Evolutionary conservation across 2,888 invertebrate species (phyloP).

Genomic region (Alitta virens): DNA sequence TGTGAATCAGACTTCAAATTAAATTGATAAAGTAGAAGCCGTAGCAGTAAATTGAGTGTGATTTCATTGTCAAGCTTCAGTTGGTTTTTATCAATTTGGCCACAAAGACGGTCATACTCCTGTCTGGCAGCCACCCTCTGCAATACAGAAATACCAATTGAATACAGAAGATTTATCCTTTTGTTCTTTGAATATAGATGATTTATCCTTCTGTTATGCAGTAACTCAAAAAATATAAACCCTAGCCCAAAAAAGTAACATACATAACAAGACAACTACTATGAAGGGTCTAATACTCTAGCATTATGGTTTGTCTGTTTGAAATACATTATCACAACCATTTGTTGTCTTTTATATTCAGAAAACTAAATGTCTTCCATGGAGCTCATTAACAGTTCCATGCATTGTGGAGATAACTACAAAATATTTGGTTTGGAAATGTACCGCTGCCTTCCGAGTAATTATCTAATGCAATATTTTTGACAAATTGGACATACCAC

Average conservation of each 20-base stretch:
- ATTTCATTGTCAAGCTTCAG: neutral
- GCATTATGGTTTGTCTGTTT: too few species aligned
- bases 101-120: constrained; percentile 65
- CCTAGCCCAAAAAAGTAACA: neutral
- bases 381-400: neutral
- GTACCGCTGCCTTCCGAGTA: too few species aligned
- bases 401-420: too few species aligned
- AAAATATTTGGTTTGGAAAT: too few species aligned
- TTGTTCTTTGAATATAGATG: too few species aligned
- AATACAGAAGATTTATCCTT: neutral
- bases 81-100: constrained; percentile 29
- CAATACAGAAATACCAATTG: constrained; percentile 38
- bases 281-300: too few species aligned
- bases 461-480: too few species aligned
- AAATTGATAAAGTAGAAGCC: constrained; percentile 73
- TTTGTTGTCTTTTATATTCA: neutral
- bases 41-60: neutral
- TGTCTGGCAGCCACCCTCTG: constrained; percentile 68
- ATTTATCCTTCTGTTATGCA: too few species aligned
- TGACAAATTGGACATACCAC: constrained; percentile 39
- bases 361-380: neutral
- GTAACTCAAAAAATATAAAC: too few species aligned
- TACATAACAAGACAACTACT: too few species aligned
- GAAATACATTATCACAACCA: too few species aligned
- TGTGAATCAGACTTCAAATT: constrained; percentile 67